Percentiles rank a stretch among this genome's conserved stretches.
Conservation (phyloP, 2,113 vertebrate species). For the Agapornis roseicollis region DNA sequence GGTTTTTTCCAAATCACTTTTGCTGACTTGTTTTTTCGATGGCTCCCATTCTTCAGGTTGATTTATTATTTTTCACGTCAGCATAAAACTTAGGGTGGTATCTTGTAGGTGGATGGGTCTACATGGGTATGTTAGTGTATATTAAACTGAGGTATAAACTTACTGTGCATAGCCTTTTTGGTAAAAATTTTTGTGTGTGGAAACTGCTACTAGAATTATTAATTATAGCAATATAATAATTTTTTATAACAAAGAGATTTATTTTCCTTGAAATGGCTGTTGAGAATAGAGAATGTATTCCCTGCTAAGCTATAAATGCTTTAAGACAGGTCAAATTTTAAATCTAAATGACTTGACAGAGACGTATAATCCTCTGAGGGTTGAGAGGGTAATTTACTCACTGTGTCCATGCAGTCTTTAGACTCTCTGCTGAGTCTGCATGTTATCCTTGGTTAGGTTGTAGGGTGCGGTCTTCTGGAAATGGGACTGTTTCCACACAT, state of each 20-base stretch:
- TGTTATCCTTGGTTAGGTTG: neutral
- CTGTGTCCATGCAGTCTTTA: neutral
- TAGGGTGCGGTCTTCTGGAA: neutral
- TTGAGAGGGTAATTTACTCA: slow-evolving; percentile 5
- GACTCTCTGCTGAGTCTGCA: neutral
- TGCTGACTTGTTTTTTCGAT: neutral
- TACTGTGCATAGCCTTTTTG: neutral
- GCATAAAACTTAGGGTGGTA: neutral
- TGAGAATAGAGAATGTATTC: neutral
- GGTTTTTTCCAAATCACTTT: neutral
- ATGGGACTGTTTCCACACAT: neutral
- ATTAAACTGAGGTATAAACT: neutral
- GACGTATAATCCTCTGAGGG: slow-evolving; percentile 8
- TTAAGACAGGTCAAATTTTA: slow-evolving; percentile 4
- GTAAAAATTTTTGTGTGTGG: neutral
- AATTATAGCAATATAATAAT: neutral
- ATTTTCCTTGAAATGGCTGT: neutral
- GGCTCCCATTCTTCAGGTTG: neutral
- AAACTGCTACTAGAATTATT: neutral
- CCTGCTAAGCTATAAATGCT: slow-evolving; percentile 4
- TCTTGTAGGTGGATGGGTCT: neutral
- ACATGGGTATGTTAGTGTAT: neutral
- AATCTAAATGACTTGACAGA: neutral
- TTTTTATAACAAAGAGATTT: neutral
- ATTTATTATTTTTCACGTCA: neutral